Conservation (phyloP, 2,113 vertebrate species). For the Noctilio leporinus region DNA sequence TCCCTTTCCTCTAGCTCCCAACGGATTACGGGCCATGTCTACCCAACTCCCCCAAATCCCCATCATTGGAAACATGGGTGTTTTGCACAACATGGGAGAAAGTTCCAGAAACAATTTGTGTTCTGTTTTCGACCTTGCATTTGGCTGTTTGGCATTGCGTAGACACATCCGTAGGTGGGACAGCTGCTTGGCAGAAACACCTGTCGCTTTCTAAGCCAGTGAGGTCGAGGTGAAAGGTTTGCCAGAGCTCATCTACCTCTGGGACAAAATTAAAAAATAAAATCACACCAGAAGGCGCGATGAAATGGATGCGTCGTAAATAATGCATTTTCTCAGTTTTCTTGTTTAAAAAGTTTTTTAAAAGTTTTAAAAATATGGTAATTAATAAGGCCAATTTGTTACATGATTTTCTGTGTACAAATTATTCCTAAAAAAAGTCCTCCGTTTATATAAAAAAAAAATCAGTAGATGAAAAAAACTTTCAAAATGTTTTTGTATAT, state of each 20-base stretch:
- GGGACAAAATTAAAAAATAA: conserved; percentile 61
- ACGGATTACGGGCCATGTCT: background rate
- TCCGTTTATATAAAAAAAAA: conserved; percentile 89
- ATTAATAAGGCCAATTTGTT: conserved; percentile 87
- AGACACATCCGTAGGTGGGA: conserved; percentile 23
- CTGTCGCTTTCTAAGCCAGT: conserved; percentile 81
- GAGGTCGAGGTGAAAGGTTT: conserved; percentile 78
- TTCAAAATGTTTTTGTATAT: conserved; percentile 89
- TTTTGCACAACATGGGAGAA: conserved; percentile 4
- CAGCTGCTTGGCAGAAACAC: conserved; percentile 31
- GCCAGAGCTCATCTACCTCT: conserved; percentile 85
- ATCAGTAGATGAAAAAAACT: conserved; percentile 83
- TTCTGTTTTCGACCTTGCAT: conserved; percentile 5
- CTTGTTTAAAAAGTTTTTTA: conserved; percentile 80
- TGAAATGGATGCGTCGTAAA: conserved; percentile 82
- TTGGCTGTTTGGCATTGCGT: background rate
- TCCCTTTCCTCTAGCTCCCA: background rate
- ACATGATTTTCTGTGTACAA: conserved; percentile 88
- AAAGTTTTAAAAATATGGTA: conserved; percentile 63
- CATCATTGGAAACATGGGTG: background rate
- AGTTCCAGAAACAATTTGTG: conserved; percentile 20
- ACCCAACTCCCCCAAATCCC: background rate
- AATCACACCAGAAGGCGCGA: conserved; percentile 76
- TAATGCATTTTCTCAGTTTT: conserved; percentile 82
- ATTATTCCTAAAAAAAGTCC: conserved; percentile 87